phyloP scores from a whole-genome alignment of 2,888 invertebrate species.

The Trichogramma evanescens region DNA sequence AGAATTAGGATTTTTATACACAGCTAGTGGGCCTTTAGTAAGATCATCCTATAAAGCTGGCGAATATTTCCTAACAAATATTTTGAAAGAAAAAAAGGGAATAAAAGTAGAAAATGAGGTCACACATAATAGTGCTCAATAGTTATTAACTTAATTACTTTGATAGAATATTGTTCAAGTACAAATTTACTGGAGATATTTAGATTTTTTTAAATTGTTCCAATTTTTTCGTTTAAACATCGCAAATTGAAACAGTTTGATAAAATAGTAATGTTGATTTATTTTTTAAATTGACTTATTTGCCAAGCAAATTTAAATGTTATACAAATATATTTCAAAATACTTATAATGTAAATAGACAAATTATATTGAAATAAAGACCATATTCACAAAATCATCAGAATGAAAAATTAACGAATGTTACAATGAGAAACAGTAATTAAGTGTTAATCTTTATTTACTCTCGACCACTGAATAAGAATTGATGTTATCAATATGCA shows the following conservation, averaged over 20 bases:
- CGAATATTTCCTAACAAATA: constrained; percentile 80
- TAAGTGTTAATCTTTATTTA: constrained; percentile 19
- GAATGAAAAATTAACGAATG: constrained; percentile 9
- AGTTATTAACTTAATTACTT: constrained; percentile 1
- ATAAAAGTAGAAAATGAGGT: constrained; percentile 15
- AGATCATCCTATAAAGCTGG: constrained; percentile 98
- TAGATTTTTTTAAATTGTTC: background rate
- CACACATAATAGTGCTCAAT: constrained; percentile 1
- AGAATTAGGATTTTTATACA: constrained; percentile 87
- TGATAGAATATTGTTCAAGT: background rate
- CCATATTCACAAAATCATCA: background rate
- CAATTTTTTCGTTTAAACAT: no score
- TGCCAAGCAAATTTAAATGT: background rate
- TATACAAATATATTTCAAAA: background rate
- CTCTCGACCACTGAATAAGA: constrained; percentile 20
- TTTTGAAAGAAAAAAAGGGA: constrained; percentile 53
- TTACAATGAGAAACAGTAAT: constrained; percentile 14
- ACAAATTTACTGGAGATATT: background rate
- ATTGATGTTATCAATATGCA: constrained; percentile 14
- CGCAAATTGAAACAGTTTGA: background rate
- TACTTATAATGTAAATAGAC: constrained; percentile 1
- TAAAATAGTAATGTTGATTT: background rate
- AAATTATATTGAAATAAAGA: no score
- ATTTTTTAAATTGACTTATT: background rate
- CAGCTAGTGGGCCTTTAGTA: constrained; percentile 95